Evolutionary conservation across 2,113 vertebrate genomes (phyloP), one percentile per base, ranked within the genome.

Genomic region (Romanogobio albipinnatus): DNA sequence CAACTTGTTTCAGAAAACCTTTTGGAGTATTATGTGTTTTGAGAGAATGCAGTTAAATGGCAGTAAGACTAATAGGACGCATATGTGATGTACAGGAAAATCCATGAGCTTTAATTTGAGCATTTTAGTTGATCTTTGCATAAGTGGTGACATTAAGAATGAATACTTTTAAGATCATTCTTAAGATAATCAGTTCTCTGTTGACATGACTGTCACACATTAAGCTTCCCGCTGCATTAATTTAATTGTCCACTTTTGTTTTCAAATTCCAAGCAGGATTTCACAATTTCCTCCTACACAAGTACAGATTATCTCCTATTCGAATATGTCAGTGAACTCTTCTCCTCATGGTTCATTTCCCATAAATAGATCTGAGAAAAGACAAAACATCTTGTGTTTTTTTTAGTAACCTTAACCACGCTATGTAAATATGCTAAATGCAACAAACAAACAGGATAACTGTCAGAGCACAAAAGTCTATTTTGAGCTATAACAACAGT

Each of bases 231-330:
- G 1, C 64, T 19, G 33, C 15, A 68, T 68, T 36, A 4, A 36
- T 36, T 66, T 66, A 66, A 4, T 66, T 33, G 62, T 66, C 26
- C 15, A 19, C 15, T 68, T 36, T 68, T 68, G 33, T 68, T 68
- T 68, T 1, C 33, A 39, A 39, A 68, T 68, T 68, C 47, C 74
- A 76, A 53, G 9, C 47, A 53, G 47, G 73, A 75, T 76, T 53
- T 76, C 74, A 76, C 74, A 76, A 76, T 53, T 36, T 56, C 74
- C 49, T 76, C 74, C 74, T 56, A 56, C 24, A 53, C 26, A 43
- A 22, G 15, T 5, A 76, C 74, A 22, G 47, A 53, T 76, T 56
- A 53, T 76, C 14, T 53, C 26, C 45, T 8, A 26, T 33, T 56
- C 19, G 0, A 53, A 19, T 76, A 76, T 56, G 74, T 76, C 74